Evolutionary conservation across 2,888 invertebrate genomes (phyloP).

Genomic region (Pachliopta kotzebuea): DNA sequence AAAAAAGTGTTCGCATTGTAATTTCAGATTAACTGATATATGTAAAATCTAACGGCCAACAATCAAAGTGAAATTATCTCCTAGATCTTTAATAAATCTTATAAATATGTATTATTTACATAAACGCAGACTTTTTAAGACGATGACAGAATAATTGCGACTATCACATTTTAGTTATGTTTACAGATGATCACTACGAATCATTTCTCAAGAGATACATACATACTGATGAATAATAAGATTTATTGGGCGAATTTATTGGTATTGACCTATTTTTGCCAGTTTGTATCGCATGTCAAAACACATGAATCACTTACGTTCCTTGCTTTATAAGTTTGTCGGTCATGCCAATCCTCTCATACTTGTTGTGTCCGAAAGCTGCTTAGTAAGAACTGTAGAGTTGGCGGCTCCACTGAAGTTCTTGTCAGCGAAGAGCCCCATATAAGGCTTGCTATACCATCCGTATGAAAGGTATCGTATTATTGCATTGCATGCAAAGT

Average conservation of each 20-base stretch:
- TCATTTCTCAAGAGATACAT: no score
- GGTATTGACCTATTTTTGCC: background rate
- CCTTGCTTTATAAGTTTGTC: constrained; percentile 6
- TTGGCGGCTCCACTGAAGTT: constrained; percentile 25
- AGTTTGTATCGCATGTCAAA: constrained; percentile 14
- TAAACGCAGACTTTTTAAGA: no score
- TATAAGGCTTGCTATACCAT: constrained; percentile 15
- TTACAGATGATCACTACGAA: no score
- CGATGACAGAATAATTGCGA: no score
- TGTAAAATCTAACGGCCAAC: no score
- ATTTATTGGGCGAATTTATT: background rate
- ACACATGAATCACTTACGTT: constrained; percentile 23
- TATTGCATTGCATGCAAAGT: constrained; percentile 23
- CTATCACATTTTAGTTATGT: no score
- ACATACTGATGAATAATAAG: no score
- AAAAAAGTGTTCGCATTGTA: no score
- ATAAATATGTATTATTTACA: no score
- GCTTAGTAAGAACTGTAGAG: constrained; percentile 26
- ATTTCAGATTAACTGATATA: no score
- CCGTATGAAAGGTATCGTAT: constrained; percentile 19
- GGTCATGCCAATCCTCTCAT: constrained; percentile 13
- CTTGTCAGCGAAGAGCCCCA: constrained; percentile 15
- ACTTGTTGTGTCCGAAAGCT: constrained; percentile 5
- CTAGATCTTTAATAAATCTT: no score
- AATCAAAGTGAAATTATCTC: no score